Evolutionary conservation across 37 sponge, comb jelly and placozoan species (phyloP).

Genomic region (Cliona cf. orientalis): DNA sequence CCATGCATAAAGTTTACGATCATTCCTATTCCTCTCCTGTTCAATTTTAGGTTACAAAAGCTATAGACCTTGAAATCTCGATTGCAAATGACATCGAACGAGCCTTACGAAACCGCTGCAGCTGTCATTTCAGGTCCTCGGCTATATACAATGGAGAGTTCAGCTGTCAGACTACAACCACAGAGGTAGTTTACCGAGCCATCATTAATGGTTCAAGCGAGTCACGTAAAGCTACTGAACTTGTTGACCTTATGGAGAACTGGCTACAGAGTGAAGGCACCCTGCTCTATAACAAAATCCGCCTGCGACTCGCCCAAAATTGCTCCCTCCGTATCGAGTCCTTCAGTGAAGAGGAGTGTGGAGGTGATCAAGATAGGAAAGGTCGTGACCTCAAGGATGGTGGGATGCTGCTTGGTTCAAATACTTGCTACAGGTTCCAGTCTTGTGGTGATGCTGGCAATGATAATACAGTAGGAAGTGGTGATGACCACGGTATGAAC

Average conservation of each 20-base stretch:
- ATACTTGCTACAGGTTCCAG: not conserved
- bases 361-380: too few species aligned
- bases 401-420: not conserved
- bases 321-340: slow-evolving; percentile 1
- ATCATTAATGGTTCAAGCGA: slow-evolving; percentile 12
- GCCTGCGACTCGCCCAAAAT: not conserved
- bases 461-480: too few species aligned
- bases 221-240: not conserved
- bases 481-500: too few species aligned
- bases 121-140: not conserved
- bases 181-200: not conserved
- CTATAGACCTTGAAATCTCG: not conserved
- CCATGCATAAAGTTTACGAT: too few species aligned
- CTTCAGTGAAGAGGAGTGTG: not conserved
- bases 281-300: not conserved
- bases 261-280: not conserved
- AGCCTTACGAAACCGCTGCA: slow-evolving; percentile 1
- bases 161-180: slow-evolving; percentile 7
- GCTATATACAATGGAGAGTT: slow-evolving; percentile 4
- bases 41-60: not conserved
- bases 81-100: not conserved
- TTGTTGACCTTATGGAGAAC: not conserved
- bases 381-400: not conserved
- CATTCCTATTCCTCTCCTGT: not conserved
- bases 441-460: too few species aligned